Base-by-base conservation (phyloP, 2,113 vertebrate genomes). In the Anas platyrhynchos region DNA sequence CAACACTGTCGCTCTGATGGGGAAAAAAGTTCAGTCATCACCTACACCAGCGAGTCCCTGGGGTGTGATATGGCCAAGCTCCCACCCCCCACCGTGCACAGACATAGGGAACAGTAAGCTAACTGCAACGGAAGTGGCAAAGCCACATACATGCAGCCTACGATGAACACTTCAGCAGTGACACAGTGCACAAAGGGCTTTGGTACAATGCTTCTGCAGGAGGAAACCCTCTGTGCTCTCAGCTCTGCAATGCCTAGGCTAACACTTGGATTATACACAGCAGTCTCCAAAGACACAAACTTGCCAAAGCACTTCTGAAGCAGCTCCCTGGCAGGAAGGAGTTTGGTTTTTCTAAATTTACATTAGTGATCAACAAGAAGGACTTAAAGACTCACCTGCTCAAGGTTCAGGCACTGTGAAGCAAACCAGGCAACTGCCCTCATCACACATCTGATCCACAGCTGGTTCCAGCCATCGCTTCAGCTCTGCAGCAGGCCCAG, bases 1-100 rank as follows among this genome's bases (percentile, higher is more conserved):
- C 98, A 98, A 96, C 98, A 98, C 82, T 93, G 89, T 96, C 97
- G 97, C 96, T 98, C 97, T 97, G 98, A 92, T 8, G 98, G 97
- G 98, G 97, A 98, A 98, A 98, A 97, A 98, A 98, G 96, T 21
- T 89, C 21, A 56, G 95, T 98, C 98, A 98, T 98, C 98, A 98
- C 16, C 21, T 69, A 97, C 91, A 97, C 97, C 97, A 96, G 96
- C 13, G 4, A 25, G 26, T 15, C 3, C 77, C 13, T 11, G 16
- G 78, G 61, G 16, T 34, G 20, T 11, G 46, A 48, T 46, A 15
- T 5, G 27, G 32, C 12, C 16, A 41, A 23, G 11, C 23, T 13
- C 9, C 48, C 68, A 44, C 27, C 1, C 36, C 13, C 12, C 7
- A 41, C 41, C 12, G 2, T 0, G 5, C 25, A 81, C 20, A 34